Base-by-base conservation (phyloP, 2,797 vertebrate genomes). In the Alauda arvensis region DNA sequence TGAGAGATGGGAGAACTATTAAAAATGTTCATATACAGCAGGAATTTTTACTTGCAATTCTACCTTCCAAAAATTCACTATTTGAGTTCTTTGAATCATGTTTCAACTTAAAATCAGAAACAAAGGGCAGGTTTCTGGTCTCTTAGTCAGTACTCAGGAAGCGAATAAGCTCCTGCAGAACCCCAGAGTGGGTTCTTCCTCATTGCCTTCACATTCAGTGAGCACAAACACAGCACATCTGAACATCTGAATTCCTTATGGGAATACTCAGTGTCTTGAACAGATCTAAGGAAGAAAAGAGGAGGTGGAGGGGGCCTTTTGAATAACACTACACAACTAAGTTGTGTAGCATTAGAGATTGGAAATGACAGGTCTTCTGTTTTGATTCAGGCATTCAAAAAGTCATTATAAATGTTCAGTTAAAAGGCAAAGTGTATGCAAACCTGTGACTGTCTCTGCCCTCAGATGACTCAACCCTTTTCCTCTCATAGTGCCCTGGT, bases 231-330 rank as follows among this genome's bases (percentile, higher is more conserved):
- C 17, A 62, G 37, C 29, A 17, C 10, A 17, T 52, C 42, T 21
- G 13, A 74, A 53, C 18, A n/a, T 52, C 2, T 46, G 31, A 53
- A 69, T 29, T 63, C 51, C 46, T 43, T 21, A 19, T 3, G 12
- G 31, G 74, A 77, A 42, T 34, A 24, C 24, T 68, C 55, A 40
- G 34, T 23, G 46, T 29, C 34, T 49, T 1, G 0, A n/a, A 77
- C 6, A 85, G 23, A 48, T n/a, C 21, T 69, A 59, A n/a, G 8
- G 29, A 72, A 57, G 45, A 21, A 59, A 43, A 28, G 31, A 71
- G 34, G 31, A 43, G 14, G 28, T 17, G 16, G 29, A 37, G 10
- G 6, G 2, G 2, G 9, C 0, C 0, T 10, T 49, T 70, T 77
- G 7, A 80, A 55, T 31, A 83, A 48, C 19, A 26, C 37, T 25